phyloP scores from a whole-genome alignment of 2,113 vertebrate species.

The Puffinus mauretanicus region DNA sequence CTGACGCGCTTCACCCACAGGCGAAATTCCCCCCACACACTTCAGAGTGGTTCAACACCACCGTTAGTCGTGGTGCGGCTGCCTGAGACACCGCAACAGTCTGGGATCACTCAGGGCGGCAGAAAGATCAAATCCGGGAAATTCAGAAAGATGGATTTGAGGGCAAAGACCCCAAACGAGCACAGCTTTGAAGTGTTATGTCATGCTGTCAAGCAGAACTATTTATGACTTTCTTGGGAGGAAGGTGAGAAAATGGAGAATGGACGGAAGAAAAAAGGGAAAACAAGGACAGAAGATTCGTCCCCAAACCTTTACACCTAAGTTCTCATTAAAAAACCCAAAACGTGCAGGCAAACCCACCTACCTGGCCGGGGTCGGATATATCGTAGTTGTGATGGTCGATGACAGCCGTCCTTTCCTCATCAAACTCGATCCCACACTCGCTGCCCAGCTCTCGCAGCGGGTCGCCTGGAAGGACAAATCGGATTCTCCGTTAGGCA shows the following conservation, averaged over 20 bases:
- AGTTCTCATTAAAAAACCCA: background rate
- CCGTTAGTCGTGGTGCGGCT: background rate
- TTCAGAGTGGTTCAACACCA: background rate
- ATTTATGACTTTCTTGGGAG: background rate
- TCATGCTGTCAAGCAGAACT: too few relatives aligned
- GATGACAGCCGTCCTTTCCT: conserved; percentile 93
- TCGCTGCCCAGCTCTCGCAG: conserved; percentile 95
- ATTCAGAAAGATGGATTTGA: background rate
- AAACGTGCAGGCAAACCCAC: fast-evolving
- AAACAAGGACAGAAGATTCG: background rate
- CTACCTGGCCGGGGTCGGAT: conserved; percentile 93
- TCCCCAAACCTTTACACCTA: background rate
- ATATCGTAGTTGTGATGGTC: conserved; percentile 96
- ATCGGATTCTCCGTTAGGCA: fast-evolving
- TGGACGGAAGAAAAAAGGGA: background rate
- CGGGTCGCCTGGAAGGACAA: conserved; percentile 83
- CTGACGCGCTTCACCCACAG: fast-evolving
- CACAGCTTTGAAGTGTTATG: too few relatives aligned
- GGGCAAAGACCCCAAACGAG: background rate
- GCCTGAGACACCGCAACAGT: too few relatives aligned
- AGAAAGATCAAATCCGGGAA: background rate
- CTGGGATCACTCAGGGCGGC: background rate
- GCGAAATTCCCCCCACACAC: background rate
- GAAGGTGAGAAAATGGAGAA: background rate
- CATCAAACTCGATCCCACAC: conserved; percentile 98